phyloP scores from a whole-genome alignment of 2,888 invertebrate species.

The Tetranychus piercei region DNA sequence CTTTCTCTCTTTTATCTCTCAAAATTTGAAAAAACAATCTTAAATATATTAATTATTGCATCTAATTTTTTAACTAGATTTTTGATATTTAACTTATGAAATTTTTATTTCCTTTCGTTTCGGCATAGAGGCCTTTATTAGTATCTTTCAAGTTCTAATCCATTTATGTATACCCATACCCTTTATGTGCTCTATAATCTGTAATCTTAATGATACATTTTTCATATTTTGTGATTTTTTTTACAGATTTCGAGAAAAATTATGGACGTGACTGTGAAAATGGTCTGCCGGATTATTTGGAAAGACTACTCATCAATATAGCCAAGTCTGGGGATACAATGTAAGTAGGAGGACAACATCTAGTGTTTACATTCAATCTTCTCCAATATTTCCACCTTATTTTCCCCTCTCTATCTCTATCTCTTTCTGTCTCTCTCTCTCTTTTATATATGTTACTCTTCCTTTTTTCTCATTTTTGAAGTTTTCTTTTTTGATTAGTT shows the following conservation, averaged over 20 bases:
- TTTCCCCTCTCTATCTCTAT: background rate
- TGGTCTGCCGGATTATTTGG: constrained; percentile 61
- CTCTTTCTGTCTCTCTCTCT: too few species aligned
- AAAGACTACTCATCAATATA: constrained; percentile 70
- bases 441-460: background rate
- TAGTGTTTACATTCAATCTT: background rate
- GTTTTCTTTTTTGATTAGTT: constrained; percentile 32
- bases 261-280: constrained; percentile 43
- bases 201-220: background rate
- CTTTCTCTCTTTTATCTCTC: background rate
- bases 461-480: background rate
- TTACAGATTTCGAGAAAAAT: constrained; percentile 40
- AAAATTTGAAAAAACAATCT: background rate
- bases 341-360: constrained; percentile 12
- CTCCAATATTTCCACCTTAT: background rate
- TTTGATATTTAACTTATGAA: background rate
- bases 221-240: constrained; percentile 10
- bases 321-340: constrained; percentile 85
- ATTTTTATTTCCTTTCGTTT: too few species aligned
- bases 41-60: background rate
- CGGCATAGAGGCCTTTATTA: background rate
- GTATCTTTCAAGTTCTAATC: background rate
- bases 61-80: background rate
- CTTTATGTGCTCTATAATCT: background rate
- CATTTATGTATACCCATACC: background rate